Conservation (phyloP, 2,888 invertebrate genomes). For the Automeris io region DNA sequence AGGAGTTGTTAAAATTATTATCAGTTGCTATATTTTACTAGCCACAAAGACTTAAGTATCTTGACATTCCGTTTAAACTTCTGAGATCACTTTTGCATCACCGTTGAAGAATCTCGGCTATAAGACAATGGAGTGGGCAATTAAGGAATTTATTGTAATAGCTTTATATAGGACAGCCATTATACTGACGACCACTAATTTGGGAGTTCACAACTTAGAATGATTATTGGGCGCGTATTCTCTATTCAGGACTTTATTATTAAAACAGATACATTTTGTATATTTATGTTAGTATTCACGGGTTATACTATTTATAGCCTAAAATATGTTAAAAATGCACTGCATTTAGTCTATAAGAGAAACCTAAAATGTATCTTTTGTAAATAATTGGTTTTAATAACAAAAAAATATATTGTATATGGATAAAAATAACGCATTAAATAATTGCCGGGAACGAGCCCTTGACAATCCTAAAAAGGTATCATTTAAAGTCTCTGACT, state of each 20-base stretch:
- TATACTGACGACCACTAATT: slow-evolving; percentile 63
- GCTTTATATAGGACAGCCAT: slow-evolving; percentile 60
- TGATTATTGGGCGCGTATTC: slow-evolving; percentile 3
- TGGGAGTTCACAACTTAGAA: slow-evolving; percentile 29
- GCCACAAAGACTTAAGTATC: slow-evolving; percentile 9
- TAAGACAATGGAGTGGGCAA: slow-evolving; percentile 46
- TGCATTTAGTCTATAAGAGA: too few relatives aligned
- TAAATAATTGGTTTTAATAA: too few relatives aligned
- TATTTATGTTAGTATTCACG: too few relatives aligned
- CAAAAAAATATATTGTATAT: too few relatives aligned
- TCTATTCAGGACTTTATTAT: background rate
- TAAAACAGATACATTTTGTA: too few relatives aligned
- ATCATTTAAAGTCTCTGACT: background rate
- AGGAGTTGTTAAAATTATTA: background rate
- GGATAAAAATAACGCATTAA: background rate
- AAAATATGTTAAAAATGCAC: too few relatives aligned
- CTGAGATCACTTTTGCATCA: slow-evolving; percentile 68
- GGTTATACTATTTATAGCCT: too few relatives aligned
- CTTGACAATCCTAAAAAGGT: background rate
- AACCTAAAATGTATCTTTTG: too few relatives aligned
- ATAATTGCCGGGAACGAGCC: background rate
- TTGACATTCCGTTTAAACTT: slow-evolving; percentile 41
- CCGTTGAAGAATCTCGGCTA: slow-evolving; percentile 57
- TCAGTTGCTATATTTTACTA: background rate
- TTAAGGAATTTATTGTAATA: slow-evolving; percentile 71